Conservation (phyloP, 2,888 invertebrate species). For the Aleiodes alternator region DNA sequence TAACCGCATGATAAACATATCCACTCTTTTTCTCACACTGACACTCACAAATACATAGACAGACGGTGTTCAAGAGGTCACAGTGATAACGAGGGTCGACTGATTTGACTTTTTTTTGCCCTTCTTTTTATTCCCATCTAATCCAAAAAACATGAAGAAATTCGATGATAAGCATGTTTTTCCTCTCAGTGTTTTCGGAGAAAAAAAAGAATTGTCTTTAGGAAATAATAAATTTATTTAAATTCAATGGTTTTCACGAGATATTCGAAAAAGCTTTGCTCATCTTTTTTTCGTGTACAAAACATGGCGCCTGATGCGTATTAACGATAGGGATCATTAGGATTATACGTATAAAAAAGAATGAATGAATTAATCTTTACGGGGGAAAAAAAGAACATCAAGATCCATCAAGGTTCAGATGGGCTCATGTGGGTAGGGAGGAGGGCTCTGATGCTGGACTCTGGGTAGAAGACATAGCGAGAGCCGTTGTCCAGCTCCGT, state of each 20-base stretch:
- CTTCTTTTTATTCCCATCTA: neutral
- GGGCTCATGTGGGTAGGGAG: slow-evolving; percentile 18
- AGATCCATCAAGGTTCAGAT: slow-evolving; percentile 22
- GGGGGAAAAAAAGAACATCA: neutral
- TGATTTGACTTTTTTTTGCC: neutral
- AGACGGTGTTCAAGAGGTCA: slow-evolving; percentile 11
- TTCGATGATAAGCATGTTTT: too few relatives aligned
- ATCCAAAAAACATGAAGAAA: slow-evolving; percentile 7
- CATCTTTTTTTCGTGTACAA: neutral
- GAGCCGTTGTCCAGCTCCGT: slow-evolving; percentile 71
- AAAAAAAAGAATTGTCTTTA: too few relatives aligned
- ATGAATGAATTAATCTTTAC: neutral
- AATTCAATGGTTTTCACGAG: too few relatives aligned
- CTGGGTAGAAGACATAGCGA: slow-evolving; percentile 55
- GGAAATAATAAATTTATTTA: too few relatives aligned
- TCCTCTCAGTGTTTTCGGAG: too few relatives aligned
- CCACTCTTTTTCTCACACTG: neutral
- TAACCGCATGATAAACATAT: slow-evolving; percentile 6
- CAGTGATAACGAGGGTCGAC: slow-evolving; percentile 9
- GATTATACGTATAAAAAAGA: neutral
- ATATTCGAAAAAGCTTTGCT: too few relatives aligned
- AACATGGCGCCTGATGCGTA: neutral
- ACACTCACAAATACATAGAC: too few relatives aligned
- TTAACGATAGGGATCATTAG: slow-evolving; percentile 10
- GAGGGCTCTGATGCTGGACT: slow-evolving; percentile 14